phyloP scores from a whole-genome alignment of 2,888 invertebrate species.

The Anthophora plumipes region DNA sequence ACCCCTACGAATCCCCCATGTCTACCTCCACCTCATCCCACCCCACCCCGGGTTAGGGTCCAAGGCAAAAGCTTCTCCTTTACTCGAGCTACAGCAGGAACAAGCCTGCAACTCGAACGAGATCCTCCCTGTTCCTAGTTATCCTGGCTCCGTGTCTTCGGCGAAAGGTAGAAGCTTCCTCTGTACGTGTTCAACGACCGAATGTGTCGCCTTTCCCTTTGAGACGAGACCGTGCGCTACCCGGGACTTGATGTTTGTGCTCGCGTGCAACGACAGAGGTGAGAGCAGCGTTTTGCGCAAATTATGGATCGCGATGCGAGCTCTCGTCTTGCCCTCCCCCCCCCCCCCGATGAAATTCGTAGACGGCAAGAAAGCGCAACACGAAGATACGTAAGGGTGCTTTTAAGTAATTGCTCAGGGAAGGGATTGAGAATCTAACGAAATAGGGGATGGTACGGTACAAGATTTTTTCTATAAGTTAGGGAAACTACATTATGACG shows the following conservation, averaged over 20 bases:
- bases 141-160: slow-evolving; percentile 68
- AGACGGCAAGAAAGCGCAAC: neutral
- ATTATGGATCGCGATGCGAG: slow-evolving; percentile 32
- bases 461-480: too few species aligned
- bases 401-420: neutral
- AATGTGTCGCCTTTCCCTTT: slow-evolving; percentile 55
- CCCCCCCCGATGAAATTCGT: slow-evolving; percentile 12
- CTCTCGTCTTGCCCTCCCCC: neutral
- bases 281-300: slow-evolving; percentile 44
- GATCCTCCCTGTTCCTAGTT: slow-evolving; percentile 70
- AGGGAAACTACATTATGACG: too few species aligned
- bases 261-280: slow-evolving; percentile 19
- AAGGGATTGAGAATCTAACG: too few species aligned
- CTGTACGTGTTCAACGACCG: slow-evolving; percentile 70
- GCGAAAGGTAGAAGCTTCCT: slow-evolving; percentile 71
- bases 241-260: slow-evolving; percentile 46
- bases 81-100: slow-evolving; percentile 73
- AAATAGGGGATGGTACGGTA: too few species aligned
- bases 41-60: slow-evolving; percentile 62
- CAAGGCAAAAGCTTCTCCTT: slow-evolving; percentile 77
- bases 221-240: slow-evolving; percentile 20
- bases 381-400: neutral
- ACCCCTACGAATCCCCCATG: slow-evolving; percentile 64
- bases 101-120: slow-evolving; percentile 73
- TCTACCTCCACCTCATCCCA: neutral